Percentiles rank a stretch among this genome's conserved stretches.
Evolutionary conservation across 2,888 invertebrate species (phyloP).

Genomic region (Drosophila prostipennis): DNA sequence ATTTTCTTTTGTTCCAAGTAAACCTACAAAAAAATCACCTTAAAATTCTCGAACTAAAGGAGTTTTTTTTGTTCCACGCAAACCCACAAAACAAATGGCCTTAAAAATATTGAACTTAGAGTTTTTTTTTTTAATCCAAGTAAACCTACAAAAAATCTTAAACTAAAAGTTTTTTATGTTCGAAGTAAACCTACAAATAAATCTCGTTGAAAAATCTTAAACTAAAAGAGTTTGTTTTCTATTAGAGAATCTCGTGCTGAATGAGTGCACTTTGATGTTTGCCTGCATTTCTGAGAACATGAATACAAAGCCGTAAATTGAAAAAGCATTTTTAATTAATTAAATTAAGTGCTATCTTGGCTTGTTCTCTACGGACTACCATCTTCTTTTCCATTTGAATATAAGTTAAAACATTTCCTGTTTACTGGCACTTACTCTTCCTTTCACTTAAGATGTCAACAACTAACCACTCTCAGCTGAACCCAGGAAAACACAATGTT

Average conservation of each 20-base stretch:
- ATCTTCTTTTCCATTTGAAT: not conserved
- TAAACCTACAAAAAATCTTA: too few relatives aligned
- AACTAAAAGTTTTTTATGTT: too few relatives aligned
- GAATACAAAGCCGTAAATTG: not conserved
- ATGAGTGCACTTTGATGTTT: not conserved
- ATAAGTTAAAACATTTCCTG: slow-evolving; percentile 10
- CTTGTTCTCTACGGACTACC: not conserved
- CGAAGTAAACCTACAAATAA: too few relatives aligned
- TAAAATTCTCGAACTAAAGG: too few relatives aligned
- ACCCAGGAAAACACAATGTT: slow-evolving; percentile 48
- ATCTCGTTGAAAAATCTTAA: too few relatives aligned
- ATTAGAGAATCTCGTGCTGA: too few relatives aligned
- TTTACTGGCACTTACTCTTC: slow-evolving; percentile 55
- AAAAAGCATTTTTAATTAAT: not conserved
- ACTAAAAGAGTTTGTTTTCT: too few relatives aligned
- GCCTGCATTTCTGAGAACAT: not conserved
- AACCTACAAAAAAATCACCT: not conserved
- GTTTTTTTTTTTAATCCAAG: too few relatives aligned
- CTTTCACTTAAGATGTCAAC: slow-evolving; percentile 63
- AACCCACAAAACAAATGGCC: too few relatives aligned
- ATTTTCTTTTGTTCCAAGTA: not conserved
- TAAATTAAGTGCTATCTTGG: too few relatives aligned
- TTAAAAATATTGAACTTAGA: too few relatives aligned
- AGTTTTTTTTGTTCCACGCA: too few relatives aligned
- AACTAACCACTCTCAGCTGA: slow-evolving; percentile 23